Conservation (phyloP, 2,797 vertebrate species). For the Avahi laniger region DNA sequence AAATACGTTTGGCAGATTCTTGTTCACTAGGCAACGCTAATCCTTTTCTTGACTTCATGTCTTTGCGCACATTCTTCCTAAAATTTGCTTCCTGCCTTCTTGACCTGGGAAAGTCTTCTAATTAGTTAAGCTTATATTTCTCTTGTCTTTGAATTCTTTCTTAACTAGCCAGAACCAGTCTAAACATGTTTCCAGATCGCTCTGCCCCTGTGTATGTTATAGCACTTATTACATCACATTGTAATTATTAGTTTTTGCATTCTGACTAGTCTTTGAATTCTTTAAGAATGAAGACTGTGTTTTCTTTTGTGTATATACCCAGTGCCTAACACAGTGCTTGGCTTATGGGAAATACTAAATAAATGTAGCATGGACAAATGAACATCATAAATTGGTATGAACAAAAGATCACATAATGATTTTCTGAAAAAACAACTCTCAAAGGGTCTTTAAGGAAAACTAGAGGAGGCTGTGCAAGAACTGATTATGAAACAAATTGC, state of each 20-base stretch:
- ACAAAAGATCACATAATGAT: neutral
- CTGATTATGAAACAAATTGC: neutral
- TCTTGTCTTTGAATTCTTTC: neutral
- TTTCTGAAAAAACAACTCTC: slow-evolving; percentile 5
- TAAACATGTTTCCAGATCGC: neutral
- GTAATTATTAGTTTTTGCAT: neutral
- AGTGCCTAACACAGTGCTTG: neutral
- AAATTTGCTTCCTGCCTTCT: neutral
- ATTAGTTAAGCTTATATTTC: neutral
- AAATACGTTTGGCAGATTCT: neutral
- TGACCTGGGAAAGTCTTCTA: neutral
- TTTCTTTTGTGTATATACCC: neutral
- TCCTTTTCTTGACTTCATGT: neutral
- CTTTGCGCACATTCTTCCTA: neutral
- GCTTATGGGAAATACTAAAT: neutral
- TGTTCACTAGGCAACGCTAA: neutral
- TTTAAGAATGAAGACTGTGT: neutral
- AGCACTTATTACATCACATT: neutral
- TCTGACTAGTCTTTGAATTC: neutral
- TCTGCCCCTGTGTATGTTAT: neutral
- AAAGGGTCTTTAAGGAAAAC: neutral
- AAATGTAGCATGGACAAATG: neutral
- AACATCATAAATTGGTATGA: neutral
- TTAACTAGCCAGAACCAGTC: neutral
- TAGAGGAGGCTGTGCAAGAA: neutral